Evolutionary conservation across 2,113 vertebrate genomes (phyloP).

Genomic region (Turdus rufiventris): DNA sequence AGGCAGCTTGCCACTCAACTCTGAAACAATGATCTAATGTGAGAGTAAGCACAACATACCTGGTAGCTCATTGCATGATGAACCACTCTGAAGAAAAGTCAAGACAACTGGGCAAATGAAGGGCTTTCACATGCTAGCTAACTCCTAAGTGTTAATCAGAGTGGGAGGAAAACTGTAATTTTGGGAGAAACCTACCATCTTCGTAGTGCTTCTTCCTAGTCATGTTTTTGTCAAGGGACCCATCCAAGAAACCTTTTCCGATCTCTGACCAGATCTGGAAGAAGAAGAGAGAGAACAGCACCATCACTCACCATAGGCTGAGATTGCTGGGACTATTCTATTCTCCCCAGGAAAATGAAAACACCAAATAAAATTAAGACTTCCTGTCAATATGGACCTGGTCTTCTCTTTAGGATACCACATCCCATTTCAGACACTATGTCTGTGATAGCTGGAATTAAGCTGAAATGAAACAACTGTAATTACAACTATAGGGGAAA

Average conservation of each 20-base stretch:
- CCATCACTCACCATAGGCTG: background rate
- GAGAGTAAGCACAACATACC: background rate
- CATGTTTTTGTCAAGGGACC: slow-evolving; percentile 89
- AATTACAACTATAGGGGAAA: background rate
- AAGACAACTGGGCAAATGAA: background rate
- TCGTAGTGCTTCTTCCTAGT: slow-evolving; percentile 87
- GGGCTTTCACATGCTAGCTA: background rate
- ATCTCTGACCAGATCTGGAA: slow-evolving; percentile 96
- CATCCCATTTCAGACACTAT: background rate
- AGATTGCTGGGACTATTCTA: background rate
- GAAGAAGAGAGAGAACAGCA: background rate
- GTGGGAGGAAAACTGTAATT: background rate
- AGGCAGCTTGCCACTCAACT: background rate
- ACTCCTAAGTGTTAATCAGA: background rate
- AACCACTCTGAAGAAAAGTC: background rate
- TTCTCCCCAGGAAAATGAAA: background rate
- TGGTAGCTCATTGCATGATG: background rate
- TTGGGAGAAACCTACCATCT: slow-evolving; percentile 75
- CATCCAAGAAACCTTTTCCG: slow-evolving; percentile 92
- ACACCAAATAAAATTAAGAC: background rate
- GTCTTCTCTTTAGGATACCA: background rate
- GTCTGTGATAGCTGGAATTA: background rate
- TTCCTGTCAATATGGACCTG: background rate
- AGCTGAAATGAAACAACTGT: background rate
- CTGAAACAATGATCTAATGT: background rate